Evolutionary conservation across 2,888 invertebrate species (phyloP).

Genomic region (Oegoconia quadripuncta): DNA sequence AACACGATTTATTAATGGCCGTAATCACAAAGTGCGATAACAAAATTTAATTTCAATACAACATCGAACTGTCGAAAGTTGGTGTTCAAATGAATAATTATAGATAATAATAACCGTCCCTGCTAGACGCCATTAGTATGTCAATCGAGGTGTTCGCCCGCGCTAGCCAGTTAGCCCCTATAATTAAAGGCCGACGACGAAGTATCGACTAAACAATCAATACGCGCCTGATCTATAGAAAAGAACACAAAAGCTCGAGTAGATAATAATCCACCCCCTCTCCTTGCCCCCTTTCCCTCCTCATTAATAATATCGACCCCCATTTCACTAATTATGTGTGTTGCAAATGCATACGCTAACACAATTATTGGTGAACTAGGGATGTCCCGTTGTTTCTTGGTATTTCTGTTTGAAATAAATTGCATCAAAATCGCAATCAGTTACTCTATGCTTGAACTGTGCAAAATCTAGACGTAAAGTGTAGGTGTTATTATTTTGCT

Average conservation of each 20-base stretch:
- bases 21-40: neutral
- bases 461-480: too few relatives aligned
- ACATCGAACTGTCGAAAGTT: conserved; percentile 40
- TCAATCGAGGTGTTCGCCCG: conserved; percentile 69
- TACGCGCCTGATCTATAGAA: conserved; percentile 64
- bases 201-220: conserved; percentile 75
- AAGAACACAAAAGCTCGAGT: conserved; percentile 76
- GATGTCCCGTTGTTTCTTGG: neutral
- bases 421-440: too few relatives aligned
- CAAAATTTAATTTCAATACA: conserved; percentile 13
- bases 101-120: conserved; percentile 58
- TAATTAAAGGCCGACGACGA: conserved; percentile 63
- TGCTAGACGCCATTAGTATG: conserved; percentile 60
- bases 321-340: conserved; percentile 77
- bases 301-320: conserved; percentile 78
- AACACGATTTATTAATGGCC: neutral
- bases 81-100: conserved; percentile 68
- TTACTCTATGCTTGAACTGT: too few relatives aligned
- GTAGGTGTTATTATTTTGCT: too few relatives aligned
- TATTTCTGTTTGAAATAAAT: too few relatives aligned
- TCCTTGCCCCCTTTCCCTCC: conserved; percentile 44
- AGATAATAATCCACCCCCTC: conserved; percentile 65
- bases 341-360: conserved; percentile 68
- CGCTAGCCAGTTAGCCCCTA: conserved; percentile 65
- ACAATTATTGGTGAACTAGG: conserved; percentile 3